Evolutionary conservation across 1,140 invertebrate species (phyloP).

Genomic region (Trachymyrmex septentrionalis): DNA sequence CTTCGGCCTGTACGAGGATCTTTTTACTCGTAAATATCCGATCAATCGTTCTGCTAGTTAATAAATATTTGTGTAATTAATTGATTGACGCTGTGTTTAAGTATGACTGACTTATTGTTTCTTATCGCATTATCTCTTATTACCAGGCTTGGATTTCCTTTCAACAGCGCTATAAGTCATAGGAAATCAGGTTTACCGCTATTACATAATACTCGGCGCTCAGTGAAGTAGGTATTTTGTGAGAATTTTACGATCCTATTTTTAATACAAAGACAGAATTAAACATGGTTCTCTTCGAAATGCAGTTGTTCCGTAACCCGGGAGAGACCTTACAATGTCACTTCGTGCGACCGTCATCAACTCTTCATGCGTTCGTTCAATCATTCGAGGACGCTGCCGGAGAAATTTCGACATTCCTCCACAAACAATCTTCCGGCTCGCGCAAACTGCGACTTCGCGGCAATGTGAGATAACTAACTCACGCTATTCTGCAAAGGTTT

Average conservation of each 20-base stretch:
- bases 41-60: background rate
- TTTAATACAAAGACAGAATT: background rate
- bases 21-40: slow-evolving; percentile 1
- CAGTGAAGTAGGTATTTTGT: background rate
- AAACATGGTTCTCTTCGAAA: background rate
- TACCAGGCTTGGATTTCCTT: background rate
- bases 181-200: slow-evolving; percentile 8
- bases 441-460: background rate
- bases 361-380: background rate
- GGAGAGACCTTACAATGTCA: background rate
- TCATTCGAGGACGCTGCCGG: background rate
- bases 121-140: background rate
- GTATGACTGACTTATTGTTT: background rate
- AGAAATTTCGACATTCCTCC: slow-evolving; percentile 30
- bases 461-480: slow-evolving; percentile 23
- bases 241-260: background rate
- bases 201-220: background rate
- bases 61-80: slow-evolving; percentile 3
- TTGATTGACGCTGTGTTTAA: background rate
- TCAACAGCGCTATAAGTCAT: background rate
- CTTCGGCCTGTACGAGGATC: background rate
- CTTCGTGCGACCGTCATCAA: background rate
- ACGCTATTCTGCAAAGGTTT: slow-evolving; percentile 35
- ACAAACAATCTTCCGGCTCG: slow-evolving; percentile 10
- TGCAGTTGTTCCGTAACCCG: slow-evolving; percentile 8